Percentiles rank a stretch among this genome's conserved stretches.
Evolutionary conservation across 2,113 vertebrate species (phyloP).

Genomic region (Cheilinus undulatus): DNA sequence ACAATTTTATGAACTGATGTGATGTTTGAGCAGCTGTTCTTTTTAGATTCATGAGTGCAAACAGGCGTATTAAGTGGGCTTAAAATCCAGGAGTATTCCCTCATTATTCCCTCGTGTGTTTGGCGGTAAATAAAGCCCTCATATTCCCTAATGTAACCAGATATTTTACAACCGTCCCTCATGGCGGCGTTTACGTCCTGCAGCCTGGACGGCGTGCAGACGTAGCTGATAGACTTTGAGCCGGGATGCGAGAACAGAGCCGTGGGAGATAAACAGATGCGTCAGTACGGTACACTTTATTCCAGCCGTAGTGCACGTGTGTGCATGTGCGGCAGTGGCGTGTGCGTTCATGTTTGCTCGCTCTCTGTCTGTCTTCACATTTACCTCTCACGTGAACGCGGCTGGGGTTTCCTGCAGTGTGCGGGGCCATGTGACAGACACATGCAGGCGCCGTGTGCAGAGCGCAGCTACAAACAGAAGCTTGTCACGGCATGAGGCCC

Average conservation of each 20-base stretch:
- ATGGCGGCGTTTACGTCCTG: neutral
- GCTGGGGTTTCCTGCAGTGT: slow-evolving; percentile 56
- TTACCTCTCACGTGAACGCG: slow-evolving; percentile 66
- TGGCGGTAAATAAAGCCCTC: neutral
- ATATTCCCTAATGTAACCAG: too few relatives aligned
- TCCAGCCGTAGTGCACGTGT: neutral
- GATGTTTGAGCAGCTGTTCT: too few relatives aligned
- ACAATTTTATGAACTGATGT: too few relatives aligned
- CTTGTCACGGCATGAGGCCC: slow-evolving; percentile 58
- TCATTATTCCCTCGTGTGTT: neutral
- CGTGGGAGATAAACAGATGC: neutral
- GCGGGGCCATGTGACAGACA: slow-evolving; percentile 79
- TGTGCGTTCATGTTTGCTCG: slow-evolving; percentile 22
- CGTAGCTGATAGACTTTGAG: neutral
- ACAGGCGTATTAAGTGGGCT: too few relatives aligned
- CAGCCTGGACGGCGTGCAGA: neutral
- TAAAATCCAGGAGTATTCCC: too few relatives aligned
- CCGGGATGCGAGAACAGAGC: neutral
- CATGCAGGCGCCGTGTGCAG: slow-evolving; percentile 76
- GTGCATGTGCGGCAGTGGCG: neutral
- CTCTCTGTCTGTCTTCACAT: slow-evolving; percentile 35
- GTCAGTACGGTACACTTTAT: neutral
- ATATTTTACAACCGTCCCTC: neutral
- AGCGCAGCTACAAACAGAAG: slow-evolving; percentile 45
- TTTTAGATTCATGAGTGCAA: too few relatives aligned